These are phyloP conservation scores for Pseudotriccus pelzelni DNA, from an alignment of 2,797 vertebrate genomes.

Conservation along the genomic window DNA sequence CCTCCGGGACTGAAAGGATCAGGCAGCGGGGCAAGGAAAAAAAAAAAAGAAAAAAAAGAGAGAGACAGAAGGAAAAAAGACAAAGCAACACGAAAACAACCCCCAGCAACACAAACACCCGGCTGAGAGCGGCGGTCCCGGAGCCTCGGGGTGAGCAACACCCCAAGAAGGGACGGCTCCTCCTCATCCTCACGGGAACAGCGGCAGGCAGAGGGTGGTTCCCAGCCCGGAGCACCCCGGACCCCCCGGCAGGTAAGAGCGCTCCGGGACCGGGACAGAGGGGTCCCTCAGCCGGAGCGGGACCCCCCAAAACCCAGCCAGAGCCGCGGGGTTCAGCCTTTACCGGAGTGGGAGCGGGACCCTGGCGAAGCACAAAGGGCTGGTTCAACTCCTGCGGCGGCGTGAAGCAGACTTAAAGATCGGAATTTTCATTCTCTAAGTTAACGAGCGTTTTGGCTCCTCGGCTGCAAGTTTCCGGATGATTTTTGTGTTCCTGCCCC, in stretches of 20 bases:
- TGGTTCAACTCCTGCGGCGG: neutral
- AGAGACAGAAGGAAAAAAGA: neutral
- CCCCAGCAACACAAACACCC: neutral
- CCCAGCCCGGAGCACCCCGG: neutral
- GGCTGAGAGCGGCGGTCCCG: neutral
- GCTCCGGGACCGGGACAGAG: neutral
- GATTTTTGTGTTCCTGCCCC: neutral
- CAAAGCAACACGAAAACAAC: neutral
- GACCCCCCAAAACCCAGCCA: neutral
- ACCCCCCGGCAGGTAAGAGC: neutral
- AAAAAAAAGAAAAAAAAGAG: fast-evolving
- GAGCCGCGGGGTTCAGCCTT: neutral
- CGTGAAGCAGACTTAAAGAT: neutral
- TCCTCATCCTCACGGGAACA: neutral
- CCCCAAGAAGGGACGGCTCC: neutral
- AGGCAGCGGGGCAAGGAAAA: too few species aligned
- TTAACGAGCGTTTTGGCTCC: neutral
- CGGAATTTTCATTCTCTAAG: neutral
- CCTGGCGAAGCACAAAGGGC: neutral
- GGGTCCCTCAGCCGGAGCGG: neutral
- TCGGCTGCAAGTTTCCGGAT: neutral
- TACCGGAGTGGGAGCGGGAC: neutral
- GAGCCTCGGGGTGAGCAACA: neutral
- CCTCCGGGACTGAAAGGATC: neutral
- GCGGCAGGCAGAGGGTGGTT: neutral